These are phyloP conservation scores for Ischnus inquisitorius DNA, from an alignment of 2,888 invertebrate genomes.

Conservation along the genomic window DNA sequence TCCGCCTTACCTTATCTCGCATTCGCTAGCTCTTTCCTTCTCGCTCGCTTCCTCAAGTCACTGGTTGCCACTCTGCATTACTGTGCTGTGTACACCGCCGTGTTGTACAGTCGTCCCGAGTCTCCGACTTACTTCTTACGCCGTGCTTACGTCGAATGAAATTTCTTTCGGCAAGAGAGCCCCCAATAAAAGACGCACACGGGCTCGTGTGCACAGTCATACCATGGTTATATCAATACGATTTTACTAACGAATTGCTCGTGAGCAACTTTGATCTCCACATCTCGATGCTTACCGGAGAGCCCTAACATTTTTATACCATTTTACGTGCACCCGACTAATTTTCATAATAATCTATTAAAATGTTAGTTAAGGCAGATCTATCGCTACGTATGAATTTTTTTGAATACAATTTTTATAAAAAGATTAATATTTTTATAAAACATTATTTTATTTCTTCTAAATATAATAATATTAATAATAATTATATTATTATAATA, in stretches of 20 bases:
- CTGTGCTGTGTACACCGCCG: not conserved
- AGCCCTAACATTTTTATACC: no score
- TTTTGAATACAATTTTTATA: not conserved
- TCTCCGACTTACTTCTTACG: not conserved
- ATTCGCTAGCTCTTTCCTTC: constrained; percentile 48
- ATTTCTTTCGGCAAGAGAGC: constrained; percentile 35
- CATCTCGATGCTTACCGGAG: no score
- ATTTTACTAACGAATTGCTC: not conserved
- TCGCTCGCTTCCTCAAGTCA: constrained; percentile 75
- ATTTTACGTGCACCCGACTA: no score
- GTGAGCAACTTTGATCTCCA: not conserved
- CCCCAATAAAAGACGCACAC: constrained; percentile 29
- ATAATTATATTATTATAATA: no score
- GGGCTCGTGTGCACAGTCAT: not conserved
- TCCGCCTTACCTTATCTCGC: constrained; percentile 80
- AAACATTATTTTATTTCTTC: no score
- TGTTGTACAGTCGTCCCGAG: not conserved
- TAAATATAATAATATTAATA: no score
- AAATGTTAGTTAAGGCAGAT: no score
- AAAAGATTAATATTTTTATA: no score
- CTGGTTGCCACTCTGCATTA: constrained; percentile 32
- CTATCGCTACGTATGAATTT: no score
- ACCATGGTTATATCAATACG: not conserved
- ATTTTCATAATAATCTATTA: no score
- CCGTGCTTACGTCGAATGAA: constrained; percentile 44